Evolutionary conservation across 2,888 invertebrate genomes (phyloP).

Genomic region (Dicycla oo): DNA sequence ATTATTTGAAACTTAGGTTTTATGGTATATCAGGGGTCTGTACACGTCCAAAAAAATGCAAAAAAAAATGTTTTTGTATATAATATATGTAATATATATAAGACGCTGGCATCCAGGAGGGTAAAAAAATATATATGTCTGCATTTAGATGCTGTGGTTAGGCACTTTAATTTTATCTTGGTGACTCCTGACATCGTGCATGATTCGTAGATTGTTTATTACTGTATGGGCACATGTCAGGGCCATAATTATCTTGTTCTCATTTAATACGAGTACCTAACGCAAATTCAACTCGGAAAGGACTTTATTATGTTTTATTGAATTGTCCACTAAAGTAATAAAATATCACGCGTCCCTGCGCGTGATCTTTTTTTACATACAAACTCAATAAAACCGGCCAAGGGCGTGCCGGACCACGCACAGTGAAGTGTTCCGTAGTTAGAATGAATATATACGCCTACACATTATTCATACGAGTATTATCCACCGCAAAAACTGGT

Average conservation of each 20-base stretch:
- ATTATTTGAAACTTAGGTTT: no score
- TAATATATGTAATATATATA: no score
- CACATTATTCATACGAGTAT: neutral
- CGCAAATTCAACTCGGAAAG: neutral
- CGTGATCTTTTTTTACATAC: neutral
- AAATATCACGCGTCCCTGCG: neutral
- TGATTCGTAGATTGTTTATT: constrained; percentile 35
- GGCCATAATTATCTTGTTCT: constrained; percentile 34
- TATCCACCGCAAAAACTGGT: neutral
- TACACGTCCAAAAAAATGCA: no score
- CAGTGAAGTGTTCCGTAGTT: neutral
- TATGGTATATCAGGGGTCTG: no score
- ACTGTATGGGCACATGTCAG: constrained; percentile 28
- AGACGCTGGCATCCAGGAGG: no score
- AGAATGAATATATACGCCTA: neutral
- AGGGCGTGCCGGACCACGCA: no score
- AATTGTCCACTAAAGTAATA: no score
- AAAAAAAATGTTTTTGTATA: no score
- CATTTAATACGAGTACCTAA: constrained; percentile 7
- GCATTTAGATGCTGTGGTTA: neutral
- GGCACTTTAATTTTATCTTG: neutral
- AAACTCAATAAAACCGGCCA: neutral
- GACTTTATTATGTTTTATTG: neutral
- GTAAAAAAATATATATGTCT: no score
- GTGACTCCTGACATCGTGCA: neutral